Conservation (phyloP, 2,888 invertebrate genomes). For the Thereva nobilitata region DNA sequence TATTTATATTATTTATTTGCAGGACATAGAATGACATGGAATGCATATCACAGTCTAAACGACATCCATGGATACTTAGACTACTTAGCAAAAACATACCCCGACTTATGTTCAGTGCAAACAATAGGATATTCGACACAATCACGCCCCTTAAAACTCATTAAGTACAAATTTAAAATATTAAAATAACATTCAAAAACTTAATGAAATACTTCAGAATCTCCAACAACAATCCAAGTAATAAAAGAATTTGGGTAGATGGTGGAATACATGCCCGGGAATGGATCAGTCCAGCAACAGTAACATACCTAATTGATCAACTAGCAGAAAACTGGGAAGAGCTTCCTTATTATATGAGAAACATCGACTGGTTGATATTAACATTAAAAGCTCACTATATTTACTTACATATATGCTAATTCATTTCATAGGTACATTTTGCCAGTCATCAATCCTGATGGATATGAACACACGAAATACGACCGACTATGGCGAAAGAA, state of each 20-base stretch:
- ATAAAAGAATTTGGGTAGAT: constrained; percentile 73
- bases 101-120: constrained; percentile 71
- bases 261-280: constrained; percentile 87
- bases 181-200: not conserved
- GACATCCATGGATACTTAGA: constrained; percentile 74
- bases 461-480: constrained; percentile 81
- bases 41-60: constrained; percentile 71
- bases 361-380: constrained; percentile 74
- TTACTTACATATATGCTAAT: constrained; percentile 9
- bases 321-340: constrained; percentile 70
- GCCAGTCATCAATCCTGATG: constrained; percentile 80
- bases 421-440: constrained; percentile 65
- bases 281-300: constrained; percentile 83
- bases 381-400: not conserved
- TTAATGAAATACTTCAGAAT: constrained; percentile 58
- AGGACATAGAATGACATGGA: constrained; percentile 71
- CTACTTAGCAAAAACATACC: constrained; percentile 71
- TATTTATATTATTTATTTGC: too few relatives aligned
- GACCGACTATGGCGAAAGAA: constrained; percentile 87
- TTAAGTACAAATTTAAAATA: constrained; percentile 50
- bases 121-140: constrained; percentile 76
- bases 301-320: constrained; percentile 74
- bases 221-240: constrained; percentile 68
- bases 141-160: constrained; percentile 73
- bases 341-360: constrained; percentile 69